Conservation (phyloP, 2,113 vertebrate genomes). For the Coryphaenoides rupestris region DNA sequence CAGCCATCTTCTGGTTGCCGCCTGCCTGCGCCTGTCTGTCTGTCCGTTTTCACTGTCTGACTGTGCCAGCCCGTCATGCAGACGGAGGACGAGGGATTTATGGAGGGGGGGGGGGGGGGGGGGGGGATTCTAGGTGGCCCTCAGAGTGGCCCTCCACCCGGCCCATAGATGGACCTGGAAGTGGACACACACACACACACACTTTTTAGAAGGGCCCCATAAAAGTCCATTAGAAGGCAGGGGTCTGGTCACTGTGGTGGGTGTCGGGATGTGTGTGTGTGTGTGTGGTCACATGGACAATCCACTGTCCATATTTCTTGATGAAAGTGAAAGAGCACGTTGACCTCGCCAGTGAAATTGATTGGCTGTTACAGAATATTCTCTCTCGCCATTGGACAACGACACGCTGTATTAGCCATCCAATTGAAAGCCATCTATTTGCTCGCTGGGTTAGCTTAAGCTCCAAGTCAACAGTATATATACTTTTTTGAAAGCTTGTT, state of each 20-base stretch:
- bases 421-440: not conserved
- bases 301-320: conserved; percentile 25
- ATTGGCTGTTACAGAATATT: not conserved
- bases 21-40: not conserved
- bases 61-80: conserved; percentile 51
- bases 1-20: not conserved
- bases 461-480: too few relatives aligned
- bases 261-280: conserved; percentile 20
- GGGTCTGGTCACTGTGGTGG: conserved; percentile 36
- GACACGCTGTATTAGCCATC: not conserved
- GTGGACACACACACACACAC: conserved; percentile 21
- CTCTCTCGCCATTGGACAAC: not conserved
- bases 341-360: not conserved
- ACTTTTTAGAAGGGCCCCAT: conserved; percentile 28
- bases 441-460: too few relatives aligned
- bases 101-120: too few relatives aligned
- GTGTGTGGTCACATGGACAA: conserved; percentile 41
- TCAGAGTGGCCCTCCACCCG: conserved; percentile 35
- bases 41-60: conserved; percentile 24
- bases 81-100: conserved; percentile 45
- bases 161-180: conserved; percentile 65
- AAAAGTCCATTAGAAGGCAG: conserved; percentile 66
- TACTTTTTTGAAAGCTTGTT: too few relatives aligned
- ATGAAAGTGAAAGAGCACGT: not conserved
- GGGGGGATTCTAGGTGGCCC: conserved; percentile 45